A percentile compares a stretch with the other conserved stretches of the same genome.
Conservation (phyloP, 2,113 vertebrate genomes). For the Andinoacara biseriatus region DNA sequence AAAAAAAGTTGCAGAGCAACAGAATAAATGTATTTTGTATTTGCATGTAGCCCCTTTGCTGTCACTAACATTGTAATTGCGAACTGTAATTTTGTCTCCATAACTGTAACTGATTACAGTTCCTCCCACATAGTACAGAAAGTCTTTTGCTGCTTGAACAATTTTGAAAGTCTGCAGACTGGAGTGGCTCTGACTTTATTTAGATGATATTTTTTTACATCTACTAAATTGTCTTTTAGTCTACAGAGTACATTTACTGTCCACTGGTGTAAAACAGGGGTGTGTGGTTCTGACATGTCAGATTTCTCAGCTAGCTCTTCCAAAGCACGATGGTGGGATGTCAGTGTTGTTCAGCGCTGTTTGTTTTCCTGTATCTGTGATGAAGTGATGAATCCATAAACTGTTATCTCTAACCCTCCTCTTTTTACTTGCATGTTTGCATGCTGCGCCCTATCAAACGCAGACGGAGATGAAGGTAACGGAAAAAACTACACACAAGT, state of each 20-base stretch:
- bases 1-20: neutral
- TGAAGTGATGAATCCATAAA: slow-evolving; percentile 37
- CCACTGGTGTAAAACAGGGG: neutral
- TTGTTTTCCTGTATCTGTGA: slow-evolving; percentile 32
- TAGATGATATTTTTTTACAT: neutral
- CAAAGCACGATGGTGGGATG: slow-evolving; percentile 5
- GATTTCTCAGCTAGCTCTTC: neutral
- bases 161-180: neutral
- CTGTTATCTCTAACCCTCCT: slow-evolving; percentile 81
- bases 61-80: neutral
- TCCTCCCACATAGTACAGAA: fast-evolving
- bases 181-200: neutral
- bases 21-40: neutral
- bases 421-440: slow-evolving; percentile 96
- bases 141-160: neutral
- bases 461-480: slow-evolving; percentile 97
- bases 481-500: slow-evolving; percentile 37
- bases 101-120: neutral
- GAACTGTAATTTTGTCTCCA: neutral
- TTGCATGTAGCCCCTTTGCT: neutral
- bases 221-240: neutral
- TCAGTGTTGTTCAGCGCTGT: slow-evolving; percentile 16
- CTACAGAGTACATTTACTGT: neutral
- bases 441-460: slow-evolving; percentile 90
- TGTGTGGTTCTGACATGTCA: neutral